Conservation (phyloP, 1,140 invertebrate genomes). For the Apocrypta bakeri region DNA sequence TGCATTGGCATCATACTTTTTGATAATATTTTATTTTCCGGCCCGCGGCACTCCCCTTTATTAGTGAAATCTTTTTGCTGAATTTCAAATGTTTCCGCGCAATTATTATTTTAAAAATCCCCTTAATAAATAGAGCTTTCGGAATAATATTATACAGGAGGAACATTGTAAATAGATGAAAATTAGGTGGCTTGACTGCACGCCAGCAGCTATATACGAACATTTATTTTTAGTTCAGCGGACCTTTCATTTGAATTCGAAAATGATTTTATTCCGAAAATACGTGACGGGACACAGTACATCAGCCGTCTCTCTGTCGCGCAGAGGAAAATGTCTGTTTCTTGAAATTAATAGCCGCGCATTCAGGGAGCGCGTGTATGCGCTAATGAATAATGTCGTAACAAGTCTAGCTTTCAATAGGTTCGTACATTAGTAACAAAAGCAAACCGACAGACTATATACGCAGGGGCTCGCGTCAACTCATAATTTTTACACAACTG, state of each 20-base stretch:
- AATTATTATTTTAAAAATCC: background rate
- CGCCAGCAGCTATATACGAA: no score
- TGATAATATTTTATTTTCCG: background rate
- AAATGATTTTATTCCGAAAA: conserved; percentile 23
- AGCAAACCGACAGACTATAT: background rate
- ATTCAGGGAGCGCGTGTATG: background rate
- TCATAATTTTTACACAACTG: conserved; percentile 41
- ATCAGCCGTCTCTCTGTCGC: background rate
- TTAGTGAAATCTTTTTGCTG: background rate
- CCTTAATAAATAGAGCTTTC: background rate
- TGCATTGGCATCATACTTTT: conserved; percentile 20
- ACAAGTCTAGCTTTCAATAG: conserved; percentile 46
- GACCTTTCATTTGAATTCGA: conserved; percentile 19
- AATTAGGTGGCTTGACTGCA: background rate
- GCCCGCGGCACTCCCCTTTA: background rate
- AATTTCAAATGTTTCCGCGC: background rate
- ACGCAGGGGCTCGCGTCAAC: background rate
- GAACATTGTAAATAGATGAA: background rate
- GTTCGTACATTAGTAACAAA: conserved; percentile 5
- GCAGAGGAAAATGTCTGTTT: conserved; percentile 13
- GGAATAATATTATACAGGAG: background rate
- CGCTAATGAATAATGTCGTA: conserved; percentile 35
- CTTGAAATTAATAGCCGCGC: conserved; percentile 23
- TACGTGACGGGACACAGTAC: background rate
- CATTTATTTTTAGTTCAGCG: conserved; percentile 29